Evolutionary conservation across 2,888 invertebrate species (phyloP), one percentile per base, ranked within the genome.

Genomic region (Eretmocerus hayati): DNA sequence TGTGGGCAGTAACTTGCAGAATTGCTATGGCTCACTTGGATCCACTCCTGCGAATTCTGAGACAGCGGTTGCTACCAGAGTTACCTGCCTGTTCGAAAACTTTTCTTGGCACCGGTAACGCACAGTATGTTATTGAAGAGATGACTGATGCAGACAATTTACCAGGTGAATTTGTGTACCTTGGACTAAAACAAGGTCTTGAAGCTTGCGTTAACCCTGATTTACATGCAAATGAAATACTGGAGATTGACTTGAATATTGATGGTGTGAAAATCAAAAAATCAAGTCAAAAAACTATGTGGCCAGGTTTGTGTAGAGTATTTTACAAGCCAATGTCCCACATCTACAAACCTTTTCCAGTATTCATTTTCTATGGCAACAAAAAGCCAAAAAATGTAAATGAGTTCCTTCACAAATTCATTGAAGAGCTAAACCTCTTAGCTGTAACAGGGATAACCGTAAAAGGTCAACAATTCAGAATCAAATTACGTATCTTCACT

Each of bases 41-140:
- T 22, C 11, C 42, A 16, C 42, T 52, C 11, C 44, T 52, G 15
- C 21, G n/a, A 35, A 55, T 55, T 46, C 19, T 55, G 16, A 23
- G 46, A 20, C 26, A 38, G 9, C 43, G 48, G 33, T 37, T 48
- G 8, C 30, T 52, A 5, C 52, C 53, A 8, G 23, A 37, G 2
- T 35, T 55, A 19, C 52, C 52, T 26, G 46, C 46, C 50, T 45
- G 46, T 6, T 26, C 52, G 4, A 55, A 55, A 40, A 50, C 54
- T 16, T 55, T 55, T 20, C 36, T 55, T 18, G 30, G 37, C 3
- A 55, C 54, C 16, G 18, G 16, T 5, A 15, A 19, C 31, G 42
- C 52, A 20, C 19, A 26, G 33, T 52, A 52, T 26, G 6, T 40
- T 5, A 49, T 46, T 13, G 42, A 37, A 30, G 26, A 22, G 2